Percentiles rank a stretch among this genome's conserved stretches.
These are phyloP conservation scores for Melanchra persicariae DNA, from an alignment of 2,888 invertebrate genomes.

Conservation along the genomic window DNA sequence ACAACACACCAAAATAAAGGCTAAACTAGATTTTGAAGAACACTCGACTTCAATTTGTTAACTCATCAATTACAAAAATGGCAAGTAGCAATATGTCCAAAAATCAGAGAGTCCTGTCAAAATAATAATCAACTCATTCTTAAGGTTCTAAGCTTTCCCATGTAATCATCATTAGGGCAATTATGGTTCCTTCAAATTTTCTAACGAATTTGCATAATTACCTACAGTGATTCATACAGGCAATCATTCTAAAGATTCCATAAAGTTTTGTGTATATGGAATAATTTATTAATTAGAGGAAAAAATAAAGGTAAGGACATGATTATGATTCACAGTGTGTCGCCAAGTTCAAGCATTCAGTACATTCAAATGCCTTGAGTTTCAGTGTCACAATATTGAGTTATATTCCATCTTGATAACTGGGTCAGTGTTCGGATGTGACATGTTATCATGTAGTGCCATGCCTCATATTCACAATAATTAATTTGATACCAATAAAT, in stretches of 20 bases:
- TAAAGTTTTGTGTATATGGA: conserved; percentile 22
- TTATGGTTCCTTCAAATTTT: conserved; percentile 13
- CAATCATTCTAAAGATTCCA: conserved; percentile 33
- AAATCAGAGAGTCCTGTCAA: neutral
- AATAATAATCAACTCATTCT: neutral
- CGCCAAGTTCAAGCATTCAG: conserved; percentile 25
- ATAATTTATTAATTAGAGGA: conserved; percentile 23
- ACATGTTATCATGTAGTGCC: conserved; percentile 32
- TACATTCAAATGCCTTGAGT: conserved; percentile 14
- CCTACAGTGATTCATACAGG: conserved; percentile 31
- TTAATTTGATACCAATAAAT: conserved; percentile 28
- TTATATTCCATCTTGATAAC: conserved; percentile 42
- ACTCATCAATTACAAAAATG: neutral
- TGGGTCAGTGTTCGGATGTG: conserved; percentile 44
- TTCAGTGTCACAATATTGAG: conserved; percentile 46
- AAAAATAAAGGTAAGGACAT: conserved; percentile 16
- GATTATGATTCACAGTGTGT: conserved; percentile 17
- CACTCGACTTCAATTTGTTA: neutral
- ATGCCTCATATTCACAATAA: conserved; percentile 15
- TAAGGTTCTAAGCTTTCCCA: neutral
- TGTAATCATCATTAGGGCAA: conserved; percentile 23
- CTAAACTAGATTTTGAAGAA: neutral
- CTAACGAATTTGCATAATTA: conserved; percentile 39
- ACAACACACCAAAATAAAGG: no score
- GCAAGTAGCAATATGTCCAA: neutral